These are phyloP conservation scores for Enteromius thamalakanensis DNA, from an alignment of 2,797 vertebrate species.

Conservation along the genomic window DNA sequence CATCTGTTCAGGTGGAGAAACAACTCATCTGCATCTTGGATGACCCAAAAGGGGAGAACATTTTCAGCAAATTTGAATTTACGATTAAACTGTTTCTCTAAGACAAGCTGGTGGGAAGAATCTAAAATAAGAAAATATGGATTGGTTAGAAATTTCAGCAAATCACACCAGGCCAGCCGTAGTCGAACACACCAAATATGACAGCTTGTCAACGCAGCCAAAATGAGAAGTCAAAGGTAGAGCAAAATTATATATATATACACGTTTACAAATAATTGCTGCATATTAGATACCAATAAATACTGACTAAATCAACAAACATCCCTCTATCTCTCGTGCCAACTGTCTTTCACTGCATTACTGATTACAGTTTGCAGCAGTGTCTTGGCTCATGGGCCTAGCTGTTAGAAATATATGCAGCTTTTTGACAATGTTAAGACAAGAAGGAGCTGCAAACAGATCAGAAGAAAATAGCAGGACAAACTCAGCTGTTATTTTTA, in stretches of 20 bases:
- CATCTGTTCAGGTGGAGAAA: background rate
- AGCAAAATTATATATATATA: background rate
- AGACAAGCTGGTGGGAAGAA: background rate
- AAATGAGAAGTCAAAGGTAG: background rate
- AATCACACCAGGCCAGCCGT: background rate
- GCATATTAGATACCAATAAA: background rate
- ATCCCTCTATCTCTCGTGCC: background rate
- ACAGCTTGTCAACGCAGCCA: background rate
- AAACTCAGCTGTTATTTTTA: constrained; percentile 13
- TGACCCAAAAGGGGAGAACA: background rate
- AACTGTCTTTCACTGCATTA: background rate
- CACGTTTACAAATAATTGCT: background rate
- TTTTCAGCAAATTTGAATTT: background rate
- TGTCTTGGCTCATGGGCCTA: background rate
- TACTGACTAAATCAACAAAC: background rate
- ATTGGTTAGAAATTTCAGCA: background rate
- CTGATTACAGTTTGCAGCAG: background rate
- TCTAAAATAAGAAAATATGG: background rate
- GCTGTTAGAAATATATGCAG: background rate
- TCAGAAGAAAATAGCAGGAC: background rate
- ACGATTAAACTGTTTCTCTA: background rate
- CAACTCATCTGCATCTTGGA: background rate
- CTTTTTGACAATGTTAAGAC: background rate
- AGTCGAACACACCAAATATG: background rate
- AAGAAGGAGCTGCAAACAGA: background rate